A percentile compares a stretch with the other conserved stretches of the same genome.
Evolutionary conservation across 1,140 invertebrate genomes (phyloP).

Genomic region (Argopecten irradians): DNA sequence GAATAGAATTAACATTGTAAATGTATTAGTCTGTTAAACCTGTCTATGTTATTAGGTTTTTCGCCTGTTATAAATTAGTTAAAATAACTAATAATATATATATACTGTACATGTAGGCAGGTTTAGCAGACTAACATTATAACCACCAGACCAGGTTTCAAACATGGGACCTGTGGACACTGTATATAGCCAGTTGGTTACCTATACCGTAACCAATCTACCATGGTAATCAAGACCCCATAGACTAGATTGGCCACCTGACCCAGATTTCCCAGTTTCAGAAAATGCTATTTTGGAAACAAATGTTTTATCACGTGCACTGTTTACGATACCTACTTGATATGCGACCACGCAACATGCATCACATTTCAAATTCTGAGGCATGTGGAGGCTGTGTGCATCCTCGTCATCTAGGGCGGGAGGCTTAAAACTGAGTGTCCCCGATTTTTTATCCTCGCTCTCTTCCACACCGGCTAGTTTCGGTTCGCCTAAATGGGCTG

Average conservation of each 20-base stretch:
- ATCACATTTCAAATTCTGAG: slow-evolving; percentile 72
- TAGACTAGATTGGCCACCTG: neutral
- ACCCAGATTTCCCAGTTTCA: neutral
- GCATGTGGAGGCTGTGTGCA: slow-evolving; percentile 68
- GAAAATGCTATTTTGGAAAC: neutral
- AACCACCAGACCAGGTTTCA: too few relatives aligned
- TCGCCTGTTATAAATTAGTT: too few relatives aligned
- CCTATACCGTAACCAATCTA: too few relatives aligned
- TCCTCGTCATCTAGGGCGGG: slow-evolving; percentile 72
- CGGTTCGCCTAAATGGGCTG: neutral
- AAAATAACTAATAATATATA: too few relatives aligned
- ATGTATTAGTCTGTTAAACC: too few relatives aligned
- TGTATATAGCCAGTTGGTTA: neutral
- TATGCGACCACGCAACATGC: slow-evolving; percentile 69
- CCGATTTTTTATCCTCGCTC: slow-evolving; percentile 47
- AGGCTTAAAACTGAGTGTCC: slow-evolving; percentile 54
- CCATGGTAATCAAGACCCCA: neutral
- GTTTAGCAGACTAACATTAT: too few relatives aligned
- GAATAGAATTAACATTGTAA: too few relatives aligned
- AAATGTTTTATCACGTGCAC: neutral
- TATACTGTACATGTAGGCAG: too few relatives aligned
- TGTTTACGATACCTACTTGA: slow-evolving; percentile 58
- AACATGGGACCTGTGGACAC: neutral
- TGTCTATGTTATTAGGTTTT: too few relatives aligned
- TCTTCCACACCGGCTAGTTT: slow-evolving; percentile 30